A percentile compares a stretch with the other conserved stretches of the same genome.
Conservation (phyloP, 2,888 invertebrate genomes). For the Cerastoderma edule region DNA sequence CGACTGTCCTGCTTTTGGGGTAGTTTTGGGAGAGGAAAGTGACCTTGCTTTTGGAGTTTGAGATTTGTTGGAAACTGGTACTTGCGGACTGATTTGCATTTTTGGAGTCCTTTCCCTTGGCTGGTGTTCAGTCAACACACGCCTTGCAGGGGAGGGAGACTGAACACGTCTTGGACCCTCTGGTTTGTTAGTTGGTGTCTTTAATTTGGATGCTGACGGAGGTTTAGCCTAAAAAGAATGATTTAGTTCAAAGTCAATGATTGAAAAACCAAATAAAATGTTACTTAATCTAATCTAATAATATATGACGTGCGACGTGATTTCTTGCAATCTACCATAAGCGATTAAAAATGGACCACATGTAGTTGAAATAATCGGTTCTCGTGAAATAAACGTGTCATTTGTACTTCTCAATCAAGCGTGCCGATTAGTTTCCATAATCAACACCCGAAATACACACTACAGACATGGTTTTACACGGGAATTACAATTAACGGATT, state of each 20-base stretch:
- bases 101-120: conserved; percentile 60
- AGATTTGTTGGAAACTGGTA: background rate
- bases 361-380: no score
- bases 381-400: no score
- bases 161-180: conserved; percentile 49
- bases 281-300: no score
- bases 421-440: no score
- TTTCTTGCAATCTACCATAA: no score
- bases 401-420: no score
- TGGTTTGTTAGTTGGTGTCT: conserved; percentile 31
- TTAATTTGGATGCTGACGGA: conserved; percentile 42
- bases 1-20: conserved; percentile 3
- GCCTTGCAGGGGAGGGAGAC: conserved; percentile 60
- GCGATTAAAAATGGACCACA: no score
- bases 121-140: conserved; percentile 32
- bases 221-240: conserved; percentile 57
- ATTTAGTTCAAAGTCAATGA: background rate
- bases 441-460: no score
- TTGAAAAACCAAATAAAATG: background rate
- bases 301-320: no score
- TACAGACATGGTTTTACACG: no score
- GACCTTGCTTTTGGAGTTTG: conserved; percentile 17
- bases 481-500: no score
- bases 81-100: no score
- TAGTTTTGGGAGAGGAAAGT: conserved; percentile 37